phyloP scores from a whole-genome alignment of 2,888 invertebrate genomes.

The Drosophila buzzatii region DNA sequence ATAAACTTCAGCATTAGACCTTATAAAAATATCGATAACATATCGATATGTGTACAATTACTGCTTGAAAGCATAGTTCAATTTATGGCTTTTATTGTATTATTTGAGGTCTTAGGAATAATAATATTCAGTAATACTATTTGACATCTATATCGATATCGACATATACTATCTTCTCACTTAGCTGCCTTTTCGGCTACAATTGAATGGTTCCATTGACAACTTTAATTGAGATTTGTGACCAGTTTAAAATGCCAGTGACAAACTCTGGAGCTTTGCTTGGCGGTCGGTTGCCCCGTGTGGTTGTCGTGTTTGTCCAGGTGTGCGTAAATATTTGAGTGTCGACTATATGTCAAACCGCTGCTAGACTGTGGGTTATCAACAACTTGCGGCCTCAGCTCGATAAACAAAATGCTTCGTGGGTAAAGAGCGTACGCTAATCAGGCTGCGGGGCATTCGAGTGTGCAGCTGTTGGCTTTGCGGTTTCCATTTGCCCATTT shows the following conservation, averaged over 20 bases:
- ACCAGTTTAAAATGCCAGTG: not conserved
- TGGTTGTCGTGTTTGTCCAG: conserved; percentile 22
- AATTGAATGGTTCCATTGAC: conserved; percentile 12
- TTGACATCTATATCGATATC: no score
- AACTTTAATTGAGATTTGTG: conserved; percentile 5
- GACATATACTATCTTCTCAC: not conserved
- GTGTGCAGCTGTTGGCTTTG: conserved; percentile 39
- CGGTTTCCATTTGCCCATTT: conserved; percentile 32
- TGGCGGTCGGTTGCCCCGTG: not conserved
- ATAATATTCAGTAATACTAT: no score
- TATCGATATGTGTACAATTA: not conserved
- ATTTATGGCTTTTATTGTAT: no score
- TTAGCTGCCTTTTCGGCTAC: not conserved
- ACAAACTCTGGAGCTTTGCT: no score
- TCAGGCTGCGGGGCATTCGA: conserved; percentile 20
- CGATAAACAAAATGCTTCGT: conserved; percentile 20
- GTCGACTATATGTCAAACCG: conserved; percentile 55
- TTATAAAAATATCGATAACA: not conserved
- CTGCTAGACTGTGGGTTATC: conserved; percentile 41
- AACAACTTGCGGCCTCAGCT: conserved; percentile 46
- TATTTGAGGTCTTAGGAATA: no score
- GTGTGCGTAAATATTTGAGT: conserved; percentile 55
- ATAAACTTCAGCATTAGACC: not conserved
- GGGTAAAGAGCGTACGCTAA: conserved; percentile 17
- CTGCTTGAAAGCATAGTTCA: no score